Base-by-base conservation (phyloP, 2,888 invertebrate genomes). In the Julus scandinavius region DNA sequence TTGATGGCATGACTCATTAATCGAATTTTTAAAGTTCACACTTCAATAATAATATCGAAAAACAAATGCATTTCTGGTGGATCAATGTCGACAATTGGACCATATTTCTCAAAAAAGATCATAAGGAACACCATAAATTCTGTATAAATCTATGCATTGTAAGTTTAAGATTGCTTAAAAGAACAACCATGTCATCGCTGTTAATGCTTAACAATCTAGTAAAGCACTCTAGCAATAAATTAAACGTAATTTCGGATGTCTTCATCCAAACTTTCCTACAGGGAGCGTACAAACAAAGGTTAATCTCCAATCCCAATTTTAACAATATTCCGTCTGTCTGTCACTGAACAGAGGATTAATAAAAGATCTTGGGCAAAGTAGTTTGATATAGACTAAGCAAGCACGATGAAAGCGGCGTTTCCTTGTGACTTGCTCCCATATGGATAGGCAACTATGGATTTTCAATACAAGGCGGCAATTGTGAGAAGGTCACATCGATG, bases 381-480 rank as follows among this genome's bases (percentile, higher is more conserved):
- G 58, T 54, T 45, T 13, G 3, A 54, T n/a, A 6, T 6, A 63
- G 17, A n/a, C 2, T n/a, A n/a, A 17, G 54, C 17, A 15, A 13
- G 13, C 11, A 54, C 54, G 54, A 54, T 45, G 54, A 54, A 54
- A 54, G 54, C 63, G 63, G 63, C 63, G 4, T 4, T 15, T 15
- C 15, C 58, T 11, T 15, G 58, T 4, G 17, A 63, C 63, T 45
- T 45, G 45, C 45, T 45, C 45, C 45, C 45, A 63, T 54, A 63
- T n/a, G 58, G 58, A 49, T 17, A 58, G 58, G 15, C 4, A 11
- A 63, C n/a, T 63, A 63, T 63, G 72, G 72, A 72, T 72, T 72
- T 72, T 72, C 72, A 72, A 72, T 72, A 72, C 20, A n/a, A 15
- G n/a, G 63, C 63, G 63, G 63, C 17, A 63, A 63, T 63, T 63